These are phyloP conservation scores for Camptogramma bilineatum DNA, from an alignment of 2,888 invertebrate genomes.

Conservation along the genomic window DNA sequence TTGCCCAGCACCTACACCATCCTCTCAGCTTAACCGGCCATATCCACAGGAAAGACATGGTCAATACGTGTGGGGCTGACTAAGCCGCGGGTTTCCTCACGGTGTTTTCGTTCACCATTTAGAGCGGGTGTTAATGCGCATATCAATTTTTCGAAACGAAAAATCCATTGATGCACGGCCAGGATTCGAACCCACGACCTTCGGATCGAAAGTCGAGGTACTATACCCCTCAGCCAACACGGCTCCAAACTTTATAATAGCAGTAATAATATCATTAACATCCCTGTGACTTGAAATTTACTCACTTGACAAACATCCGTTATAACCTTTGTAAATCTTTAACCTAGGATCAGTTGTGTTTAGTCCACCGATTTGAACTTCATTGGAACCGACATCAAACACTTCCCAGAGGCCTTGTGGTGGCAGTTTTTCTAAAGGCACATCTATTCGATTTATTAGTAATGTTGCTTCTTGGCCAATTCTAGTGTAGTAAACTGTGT, in stretches of 20 bases:
- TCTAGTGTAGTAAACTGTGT: slow-evolving; percentile 89
- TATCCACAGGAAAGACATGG: too few species aligned
- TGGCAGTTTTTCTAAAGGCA: slow-evolving; percentile 88
- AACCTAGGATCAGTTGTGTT: slow-evolving; percentile 93
- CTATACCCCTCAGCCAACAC: too few species aligned
- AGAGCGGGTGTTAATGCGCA: too few species aligned
- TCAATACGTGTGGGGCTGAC: too few species aligned
- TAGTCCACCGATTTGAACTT: slow-evolving; percentile 94
- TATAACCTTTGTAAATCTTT: slow-evolving; percentile 93
- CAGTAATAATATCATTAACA: not conserved
- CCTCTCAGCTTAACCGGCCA: too few species aligned
- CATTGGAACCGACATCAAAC: slow-evolving; percentile 89
- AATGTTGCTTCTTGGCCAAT: slow-evolving; percentile 89
- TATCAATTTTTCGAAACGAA: too few species aligned
- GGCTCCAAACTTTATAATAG: not conserved
- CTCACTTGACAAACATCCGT: slow-evolving; percentile 95
- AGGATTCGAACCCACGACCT: too few species aligned
- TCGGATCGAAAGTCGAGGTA: too few species aligned
- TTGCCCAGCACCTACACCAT: too few species aligned
- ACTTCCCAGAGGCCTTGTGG: slow-evolving; percentile 89
- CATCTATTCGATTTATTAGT: slow-evolving; percentile 91
- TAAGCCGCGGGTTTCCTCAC: too few species aligned
- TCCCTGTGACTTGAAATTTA: slow-evolving; percentile 43
- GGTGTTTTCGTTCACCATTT: too few species aligned
- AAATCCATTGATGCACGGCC: too few species aligned